Evolutionary conservation across 2,113 vertebrate genomes (phyloP), one percentile per base, ranked within the genome.

Genomic region (Rousettus leschenaultii): DNA sequence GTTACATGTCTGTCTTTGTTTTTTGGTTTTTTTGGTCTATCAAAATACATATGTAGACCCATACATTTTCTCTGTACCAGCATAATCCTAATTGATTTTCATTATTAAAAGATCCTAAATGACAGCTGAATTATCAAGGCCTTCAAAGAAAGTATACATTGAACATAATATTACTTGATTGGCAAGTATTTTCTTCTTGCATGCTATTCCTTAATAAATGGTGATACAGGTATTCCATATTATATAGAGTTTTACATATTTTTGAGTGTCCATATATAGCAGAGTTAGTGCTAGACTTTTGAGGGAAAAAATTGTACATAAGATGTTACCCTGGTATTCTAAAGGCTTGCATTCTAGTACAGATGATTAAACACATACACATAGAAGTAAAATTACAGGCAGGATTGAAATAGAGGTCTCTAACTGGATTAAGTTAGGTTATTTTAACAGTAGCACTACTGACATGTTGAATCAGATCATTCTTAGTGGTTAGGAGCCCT

Each of bases 131-230:
- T 84, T 79, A 86, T 74, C 79, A 78, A 93, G 86, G 45, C 40
- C 30, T 83, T 57, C 63, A 94, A 94, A 83, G 45, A 89, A 92
- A 73, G 3, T 77, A 40, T 70, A 53, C 26, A 28, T 53, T 88
- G 45, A 87, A 61, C 18, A 71, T 89, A 77, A 45, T 11, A 16
- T 30, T 33, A 63, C 6, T 86, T 82, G 74, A 38, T 74, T 92
- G 85, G 80, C 96, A 91, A 95, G 68, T 88, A 83, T 70, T 92
- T 96, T 94, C 18, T 77, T 93, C 21, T 51, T 74, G 4, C 1
- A 59, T 89, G 40, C 21, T 87, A 51, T 92, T 82, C 15, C 87
- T 87, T 70, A 75, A 59, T 48, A 73, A 89, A 65, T 65, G 28
- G 0, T 53, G 35, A 68, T 30, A 45, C 38, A 65, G 1, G 3